phyloP scores from a whole-genome alignment of 2,113 vertebrate species.

The Misgurnus mizolepis region DNA sequence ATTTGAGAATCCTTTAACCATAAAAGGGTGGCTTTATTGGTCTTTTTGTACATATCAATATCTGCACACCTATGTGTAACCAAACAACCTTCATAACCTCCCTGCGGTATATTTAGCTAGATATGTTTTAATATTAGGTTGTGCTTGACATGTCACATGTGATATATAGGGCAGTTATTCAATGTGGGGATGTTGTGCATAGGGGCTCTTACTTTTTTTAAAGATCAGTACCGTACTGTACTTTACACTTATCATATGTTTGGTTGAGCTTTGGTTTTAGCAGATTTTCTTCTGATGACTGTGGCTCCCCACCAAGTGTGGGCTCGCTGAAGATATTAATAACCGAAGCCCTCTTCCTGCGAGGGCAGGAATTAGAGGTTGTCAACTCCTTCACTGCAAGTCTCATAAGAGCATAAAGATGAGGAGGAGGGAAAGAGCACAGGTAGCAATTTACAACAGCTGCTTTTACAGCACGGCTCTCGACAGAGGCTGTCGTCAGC shows the following conservation, averaged over 20 bases:
- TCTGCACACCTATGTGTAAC: background rate
- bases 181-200: background rate
- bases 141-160: background rate
- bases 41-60: background rate
- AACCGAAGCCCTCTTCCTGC: slow-evolving; percentile 42
- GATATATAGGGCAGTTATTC: background rate
- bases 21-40: background rate
- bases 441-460: slow-evolving; percentile 46
- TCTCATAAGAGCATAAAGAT: slow-evolving; percentile 17
- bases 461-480: slow-evolving; percentile 7
- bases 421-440: slow-evolving; percentile 29
- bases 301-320: slow-evolving; percentile 19
- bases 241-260: background rate
- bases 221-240: background rate
- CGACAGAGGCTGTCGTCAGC: slow-evolving; percentile 6
- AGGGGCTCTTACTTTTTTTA: background rate
- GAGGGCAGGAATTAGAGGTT: slow-evolving; percentile 48
- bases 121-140: slow-evolving; percentile 5
- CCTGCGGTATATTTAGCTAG: background rate
- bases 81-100: background rate
- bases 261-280: background rate
- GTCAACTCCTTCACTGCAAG: slow-evolving; percentile 35
- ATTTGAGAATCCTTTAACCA: background rate
- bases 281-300: background rate
- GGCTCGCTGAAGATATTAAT: slow-evolving; percentile 41